Evolutionary conservation across 2,888 invertebrate genomes (phyloP).

Genomic region (Leucophenga montana): DNA sequence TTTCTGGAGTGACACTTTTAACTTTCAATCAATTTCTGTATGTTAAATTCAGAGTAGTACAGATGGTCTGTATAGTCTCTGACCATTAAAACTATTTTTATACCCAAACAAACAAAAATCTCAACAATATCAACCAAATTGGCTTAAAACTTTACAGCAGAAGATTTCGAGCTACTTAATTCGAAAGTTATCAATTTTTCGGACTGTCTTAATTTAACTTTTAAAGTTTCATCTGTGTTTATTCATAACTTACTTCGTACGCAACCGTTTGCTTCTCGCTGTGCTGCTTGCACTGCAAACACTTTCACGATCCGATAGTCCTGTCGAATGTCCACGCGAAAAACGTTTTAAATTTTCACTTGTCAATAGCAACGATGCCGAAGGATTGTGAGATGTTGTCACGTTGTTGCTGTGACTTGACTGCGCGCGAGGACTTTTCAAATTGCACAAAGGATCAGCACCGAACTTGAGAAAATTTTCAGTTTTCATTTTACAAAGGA

Average conservation of each 20-base stretch:
- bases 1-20: too few species aligned
- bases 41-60: too few species aligned
- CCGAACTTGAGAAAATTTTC: constrained; percentile 65
- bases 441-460: constrained; percentile 64
- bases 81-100: too few species aligned
- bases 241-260: constrained; percentile 55
- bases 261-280: constrained; percentile 60
- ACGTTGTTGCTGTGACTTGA: constrained; percentile 44
- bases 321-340: constrained; percentile 43
- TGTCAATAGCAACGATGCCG: constrained; percentile 50
- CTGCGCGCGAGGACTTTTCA: constrained; percentile 62
- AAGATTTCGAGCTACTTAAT: too few species aligned
- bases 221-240: not conserved
- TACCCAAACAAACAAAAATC: too few species aligned
- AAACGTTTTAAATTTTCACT: constrained; percentile 55
- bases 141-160: too few species aligned
- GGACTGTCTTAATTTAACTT: not conserved
- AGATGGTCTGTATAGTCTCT: too few species aligned
- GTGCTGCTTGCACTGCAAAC: constrained; percentile 62
- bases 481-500: constrained; percentile 69
- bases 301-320: constrained; percentile 69
- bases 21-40: too few species aligned
- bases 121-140: too few species aligned
- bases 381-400: constrained; percentile 17
- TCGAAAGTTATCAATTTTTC: constrained; percentile 36